These are phyloP conservation scores for Alexandromys oeconomus DNA, from an alignment of 2,797 vertebrate species.

Conservation along the genomic window DNA sequence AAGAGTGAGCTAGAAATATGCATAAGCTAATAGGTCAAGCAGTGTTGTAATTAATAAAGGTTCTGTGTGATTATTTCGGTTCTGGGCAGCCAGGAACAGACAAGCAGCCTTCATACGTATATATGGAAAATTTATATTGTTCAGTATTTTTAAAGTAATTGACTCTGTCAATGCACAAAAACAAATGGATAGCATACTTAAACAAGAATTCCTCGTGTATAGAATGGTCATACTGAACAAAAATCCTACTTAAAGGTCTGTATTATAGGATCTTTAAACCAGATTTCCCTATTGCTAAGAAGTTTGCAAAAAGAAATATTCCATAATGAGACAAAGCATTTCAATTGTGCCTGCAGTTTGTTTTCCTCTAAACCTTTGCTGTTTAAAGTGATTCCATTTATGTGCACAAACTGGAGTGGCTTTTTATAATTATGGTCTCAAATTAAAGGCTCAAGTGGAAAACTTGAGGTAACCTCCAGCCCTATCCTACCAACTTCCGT, in stretches of 20 bases:
- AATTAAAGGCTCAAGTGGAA: constrained; percentile 80
- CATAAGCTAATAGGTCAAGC: too few species aligned
- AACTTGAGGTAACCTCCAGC: constrained; percentile 71
- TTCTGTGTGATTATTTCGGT: too few species aligned
- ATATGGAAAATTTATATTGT: constrained; percentile 46
- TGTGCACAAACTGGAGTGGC: constrained; percentile 54
- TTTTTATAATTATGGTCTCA: constrained; percentile 60
- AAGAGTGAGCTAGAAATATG: too few species aligned
- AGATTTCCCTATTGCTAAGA: constrained; percentile 49
- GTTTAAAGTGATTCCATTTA: constrained; percentile 75
- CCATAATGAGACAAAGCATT: constrained; percentile 42
- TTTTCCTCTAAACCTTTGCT: constrained; percentile 59
- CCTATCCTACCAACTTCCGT: background rate
- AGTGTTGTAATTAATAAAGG: too few species aligned
- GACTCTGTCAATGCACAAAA: constrained; percentile 40
- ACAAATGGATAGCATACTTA: constrained; percentile 40
- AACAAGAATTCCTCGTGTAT: constrained; percentile 39
- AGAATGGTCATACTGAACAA: constrained; percentile 59
- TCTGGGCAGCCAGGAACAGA: too few species aligned
- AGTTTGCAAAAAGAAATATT: constrained; percentile 63
- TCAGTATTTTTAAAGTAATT: constrained; percentile 69
- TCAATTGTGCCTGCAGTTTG: constrained; percentile 65
- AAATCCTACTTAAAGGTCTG: background rate
- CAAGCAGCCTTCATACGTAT: background rate
- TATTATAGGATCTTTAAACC: constrained; percentile 59